Evolutionary conservation across 2,797 vertebrate species (phyloP).

Genomic region (Xiphorhynchus erythropygius): DNA sequence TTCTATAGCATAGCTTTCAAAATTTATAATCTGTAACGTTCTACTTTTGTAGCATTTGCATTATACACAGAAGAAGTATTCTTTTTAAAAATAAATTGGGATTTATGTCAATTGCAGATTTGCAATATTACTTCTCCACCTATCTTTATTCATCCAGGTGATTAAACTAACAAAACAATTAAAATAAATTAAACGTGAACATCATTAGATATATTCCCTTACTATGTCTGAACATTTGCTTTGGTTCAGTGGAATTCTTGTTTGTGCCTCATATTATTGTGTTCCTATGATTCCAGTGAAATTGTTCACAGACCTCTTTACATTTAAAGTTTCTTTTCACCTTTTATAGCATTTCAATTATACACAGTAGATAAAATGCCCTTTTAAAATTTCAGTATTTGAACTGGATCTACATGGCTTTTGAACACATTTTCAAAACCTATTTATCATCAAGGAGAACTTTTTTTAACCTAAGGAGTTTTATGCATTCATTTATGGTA

Average conservation of each 20-base stretch:
- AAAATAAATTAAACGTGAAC: neutral
- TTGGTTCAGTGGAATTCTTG: neutral
- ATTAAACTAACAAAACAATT: neutral
- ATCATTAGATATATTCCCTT: neutral
- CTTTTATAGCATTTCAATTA: neutral
- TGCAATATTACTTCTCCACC: neutral
- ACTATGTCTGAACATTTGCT: neutral
- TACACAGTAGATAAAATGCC: neutral
- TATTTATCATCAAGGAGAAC: neutral
- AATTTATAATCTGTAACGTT: neutral
- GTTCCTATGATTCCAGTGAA: neutral
- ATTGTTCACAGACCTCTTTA: neutral
- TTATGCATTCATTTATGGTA: constrained; percentile 2
- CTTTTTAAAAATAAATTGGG: neutral
- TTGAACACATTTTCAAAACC: neutral
- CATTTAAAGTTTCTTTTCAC: neutral
- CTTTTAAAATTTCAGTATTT: neutral
- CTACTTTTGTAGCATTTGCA: neutral
- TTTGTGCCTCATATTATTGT: neutral
- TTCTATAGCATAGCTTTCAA: neutral
- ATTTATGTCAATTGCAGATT: neutral
- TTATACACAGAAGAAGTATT: neutral
- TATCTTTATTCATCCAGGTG: neutral
- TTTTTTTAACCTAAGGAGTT: neutral
- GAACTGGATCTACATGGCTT: neutral